Percentiles rank a stretch among this genome's conserved stretches.
Conservation (phyloP, 2,888 invertebrate genomes). For the Campoletis raptor region DNA sequence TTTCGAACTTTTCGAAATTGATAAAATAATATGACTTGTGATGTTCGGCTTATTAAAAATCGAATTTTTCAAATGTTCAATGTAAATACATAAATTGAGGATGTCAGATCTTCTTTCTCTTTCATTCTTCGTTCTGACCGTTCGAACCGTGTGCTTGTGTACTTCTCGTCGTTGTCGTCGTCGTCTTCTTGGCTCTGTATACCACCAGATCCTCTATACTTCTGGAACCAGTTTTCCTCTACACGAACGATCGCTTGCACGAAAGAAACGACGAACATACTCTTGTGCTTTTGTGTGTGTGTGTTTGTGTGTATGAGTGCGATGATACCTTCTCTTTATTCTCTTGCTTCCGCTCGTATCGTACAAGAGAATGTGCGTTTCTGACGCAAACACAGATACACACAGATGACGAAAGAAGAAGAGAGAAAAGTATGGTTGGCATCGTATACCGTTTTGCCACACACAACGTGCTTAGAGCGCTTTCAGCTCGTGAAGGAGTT, state of each 20-base stretch:
- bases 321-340: constrained; percentile 44
- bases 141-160: constrained; percentile 23
- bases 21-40: not conserved
- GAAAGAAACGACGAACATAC: constrained; percentile 59
- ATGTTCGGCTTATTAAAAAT: not conserved
- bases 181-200: constrained; percentile 53
- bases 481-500: constrained; percentile 25
- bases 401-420: constrained; percentile 21
- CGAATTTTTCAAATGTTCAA: not conserved
- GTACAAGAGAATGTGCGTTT: constrained; percentile 39
- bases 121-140: constrained; percentile 32
- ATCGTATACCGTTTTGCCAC: constrained; percentile 65
- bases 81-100: constrained; percentile 9
- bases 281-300: constrained; percentile 15
- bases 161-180: constrained; percentile 43
- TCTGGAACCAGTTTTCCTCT: constrained; percentile 84
- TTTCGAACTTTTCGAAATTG: not conserved
- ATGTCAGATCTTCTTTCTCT: constrained; percentile 18
- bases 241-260: constrained; percentile 65
- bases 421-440: constrained; percentile 63
- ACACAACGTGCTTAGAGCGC: constrained; percentile 50
- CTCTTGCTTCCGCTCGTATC: constrained; percentile 50
- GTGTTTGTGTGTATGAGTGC: not conserved
- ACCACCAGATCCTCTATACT: constrained; percentile 82
- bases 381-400: constrained; percentile 19